These are phyloP conservation scores for Aproaerema taeniolella DNA, from an alignment of 2,888 invertebrate species.

Conservation along the genomic window DNA sequence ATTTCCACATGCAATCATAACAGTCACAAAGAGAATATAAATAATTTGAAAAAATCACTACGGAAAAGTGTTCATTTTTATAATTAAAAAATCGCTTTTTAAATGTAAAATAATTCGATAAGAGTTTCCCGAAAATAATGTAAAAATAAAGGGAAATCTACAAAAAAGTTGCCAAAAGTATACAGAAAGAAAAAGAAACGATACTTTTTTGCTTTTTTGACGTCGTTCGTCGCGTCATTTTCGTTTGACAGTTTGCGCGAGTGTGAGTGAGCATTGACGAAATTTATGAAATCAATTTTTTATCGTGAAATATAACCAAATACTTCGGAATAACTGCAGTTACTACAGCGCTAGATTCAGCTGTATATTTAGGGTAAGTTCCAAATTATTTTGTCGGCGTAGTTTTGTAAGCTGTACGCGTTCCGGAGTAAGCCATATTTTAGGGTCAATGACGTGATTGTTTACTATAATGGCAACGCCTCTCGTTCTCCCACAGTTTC, in stretches of 20 bases:
- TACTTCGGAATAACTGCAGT: conserved; percentile 17
- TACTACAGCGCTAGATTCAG: conserved; percentile 18
- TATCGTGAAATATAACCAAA: conserved; percentile 26
- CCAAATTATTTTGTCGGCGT: conserved; percentile 18
- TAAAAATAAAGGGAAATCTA: too few relatives aligned
- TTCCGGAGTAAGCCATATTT: conserved; percentile 28
- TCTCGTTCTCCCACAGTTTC: conserved; percentile 72
- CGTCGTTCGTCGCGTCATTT: conserved; percentile 19
- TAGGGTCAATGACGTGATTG: conserved; percentile 73
- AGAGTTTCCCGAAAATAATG: too few relatives aligned
- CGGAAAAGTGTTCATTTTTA: neutral
- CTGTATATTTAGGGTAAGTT: conserved; percentile 40
- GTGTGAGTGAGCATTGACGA: conserved; percentile 38
- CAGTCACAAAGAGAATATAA: neutral
- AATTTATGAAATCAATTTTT: conserved; percentile 43
- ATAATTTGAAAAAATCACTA: neutral
- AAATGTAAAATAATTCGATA: too few relatives aligned
- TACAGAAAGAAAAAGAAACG: too few relatives aligned
- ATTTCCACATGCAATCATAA: neutral
- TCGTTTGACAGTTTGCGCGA: conserved; percentile 31
- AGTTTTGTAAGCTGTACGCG: conserved; percentile 9
- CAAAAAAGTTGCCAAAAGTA: too few relatives aligned
- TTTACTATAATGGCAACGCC: conserved; percentile 78
- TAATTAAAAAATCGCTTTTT: neutral
- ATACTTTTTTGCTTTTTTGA: conserved; percentile 26